Percentiles rank a stretch among this genome's conserved stretches.
Evolutionary conservation across 1,140 invertebrate species (phyloP).

Genomic region (Aphis gossypii): DNA sequence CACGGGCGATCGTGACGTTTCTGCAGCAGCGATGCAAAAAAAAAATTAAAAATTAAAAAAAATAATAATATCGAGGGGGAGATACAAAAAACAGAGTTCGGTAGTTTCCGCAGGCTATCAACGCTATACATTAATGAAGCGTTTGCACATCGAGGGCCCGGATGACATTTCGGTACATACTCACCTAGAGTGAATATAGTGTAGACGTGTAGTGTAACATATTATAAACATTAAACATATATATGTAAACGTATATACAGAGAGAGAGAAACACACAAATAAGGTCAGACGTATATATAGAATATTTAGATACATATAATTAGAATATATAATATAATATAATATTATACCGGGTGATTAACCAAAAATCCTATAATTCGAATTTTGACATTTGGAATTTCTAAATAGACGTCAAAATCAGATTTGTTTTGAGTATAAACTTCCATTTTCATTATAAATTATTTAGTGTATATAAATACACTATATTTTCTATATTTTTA

Average conservation of each 20-base stretch:
- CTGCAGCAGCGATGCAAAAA: background rate
- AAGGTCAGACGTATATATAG: background rate
- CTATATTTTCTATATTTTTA: background rate
- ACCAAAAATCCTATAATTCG: background rate
- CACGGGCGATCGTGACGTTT: slow-evolving; percentile 20
- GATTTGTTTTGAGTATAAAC: background rate
- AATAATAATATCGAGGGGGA: background rate
- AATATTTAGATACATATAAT: background rate
- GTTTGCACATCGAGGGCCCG: background rate
- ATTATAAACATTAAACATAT: no score
- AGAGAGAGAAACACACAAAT: background rate
- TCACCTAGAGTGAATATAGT: no score
- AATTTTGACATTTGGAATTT: background rate
- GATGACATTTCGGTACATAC: background rate
- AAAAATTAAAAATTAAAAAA: background rate
- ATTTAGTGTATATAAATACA: no score
- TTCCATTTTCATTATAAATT: no score
- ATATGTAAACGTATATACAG: background rate
- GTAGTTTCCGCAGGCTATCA: background rate
- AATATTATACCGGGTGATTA: background rate
- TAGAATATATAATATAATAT: background rate
- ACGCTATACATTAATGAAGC: background rate
- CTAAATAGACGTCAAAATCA: background rate
- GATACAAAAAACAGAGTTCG: background rate
- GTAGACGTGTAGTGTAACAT: no score